A percentile compares a stretch with the other conserved stretches of the same genome.
Evolutionary conservation across 2,888 invertebrate genomes (phyloP).

Genomic region (Gisinianus flammeolus): DNA sequence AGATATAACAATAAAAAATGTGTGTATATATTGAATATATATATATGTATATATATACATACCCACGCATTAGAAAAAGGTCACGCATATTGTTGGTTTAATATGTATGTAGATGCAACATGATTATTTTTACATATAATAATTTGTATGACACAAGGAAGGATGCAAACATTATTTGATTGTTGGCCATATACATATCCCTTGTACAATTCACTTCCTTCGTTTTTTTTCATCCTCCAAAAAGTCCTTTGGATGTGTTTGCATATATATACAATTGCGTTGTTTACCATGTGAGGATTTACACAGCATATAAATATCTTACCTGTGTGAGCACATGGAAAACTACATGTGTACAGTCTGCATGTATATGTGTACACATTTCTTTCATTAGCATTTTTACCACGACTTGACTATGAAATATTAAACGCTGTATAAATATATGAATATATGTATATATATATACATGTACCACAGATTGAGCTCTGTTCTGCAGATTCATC

Average conservation of each 20-base stretch:
- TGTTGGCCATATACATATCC: constrained; percentile 13
- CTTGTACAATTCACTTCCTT: not conserved
- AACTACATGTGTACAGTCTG: not conserved
- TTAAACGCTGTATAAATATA: too few species aligned
- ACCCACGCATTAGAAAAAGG: constrained; percentile 15
- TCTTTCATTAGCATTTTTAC: too few species aligned
- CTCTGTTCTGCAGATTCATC: too few species aligned
- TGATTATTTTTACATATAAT: too few species aligned
- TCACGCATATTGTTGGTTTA: not conserved
- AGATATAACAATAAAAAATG: too few species aligned
- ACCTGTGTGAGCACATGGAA: not conserved
- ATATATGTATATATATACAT: constrained; percentile 4
- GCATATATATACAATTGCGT: too few species aligned
- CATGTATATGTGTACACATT: not conserved
- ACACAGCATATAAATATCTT: not conserved
- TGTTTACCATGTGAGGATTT: not conserved
- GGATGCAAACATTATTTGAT: constrained; percentile 2
- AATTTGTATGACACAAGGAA: not conserved
- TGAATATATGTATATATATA: too few species aligned
- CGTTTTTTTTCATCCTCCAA: constrained; percentile 2
- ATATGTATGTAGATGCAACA: not conserved
- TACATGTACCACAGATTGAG: too few species aligned
- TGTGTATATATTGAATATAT: too few species aligned
- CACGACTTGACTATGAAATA: too few species aligned
- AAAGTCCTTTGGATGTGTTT: too few species aligned